Evolutionary conservation across 2,113 vertebrate species (phyloP).

Genomic region (Puma concolor): DNA sequence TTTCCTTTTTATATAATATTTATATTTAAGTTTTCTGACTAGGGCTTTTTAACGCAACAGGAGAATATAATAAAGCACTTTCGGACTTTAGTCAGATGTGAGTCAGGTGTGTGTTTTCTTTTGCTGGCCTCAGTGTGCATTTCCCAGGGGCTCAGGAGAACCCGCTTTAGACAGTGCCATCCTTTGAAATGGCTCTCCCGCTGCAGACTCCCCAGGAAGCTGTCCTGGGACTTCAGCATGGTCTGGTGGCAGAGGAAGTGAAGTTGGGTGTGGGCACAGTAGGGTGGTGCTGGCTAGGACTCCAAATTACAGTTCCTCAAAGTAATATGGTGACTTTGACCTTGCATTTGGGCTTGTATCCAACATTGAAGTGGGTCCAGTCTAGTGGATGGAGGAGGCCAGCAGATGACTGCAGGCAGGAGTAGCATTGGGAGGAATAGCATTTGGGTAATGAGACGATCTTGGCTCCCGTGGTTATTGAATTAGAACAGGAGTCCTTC

Average conservation of each 20-base stretch:
- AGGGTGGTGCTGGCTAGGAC: neutral
- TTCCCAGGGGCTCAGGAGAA: neutral
- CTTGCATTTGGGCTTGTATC: neutral
- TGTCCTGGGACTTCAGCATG: neutral
- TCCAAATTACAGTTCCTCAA: neutral
- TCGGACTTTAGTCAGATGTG: neutral
- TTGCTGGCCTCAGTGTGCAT: neutral
- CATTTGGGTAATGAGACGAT: neutral
- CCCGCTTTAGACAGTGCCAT: neutral
- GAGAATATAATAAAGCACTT: neutral
- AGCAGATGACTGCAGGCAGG: neutral
- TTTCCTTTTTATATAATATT: neutral
- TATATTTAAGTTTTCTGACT: neutral
- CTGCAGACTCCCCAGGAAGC: neutral
- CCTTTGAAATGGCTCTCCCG: neutral
- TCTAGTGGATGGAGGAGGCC: neutral
- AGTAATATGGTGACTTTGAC: neutral
- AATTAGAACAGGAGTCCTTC: neutral
- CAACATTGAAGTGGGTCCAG: neutral
- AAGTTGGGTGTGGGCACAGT: neutral
- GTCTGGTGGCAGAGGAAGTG: neutral
- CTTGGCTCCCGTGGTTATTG: neutral
- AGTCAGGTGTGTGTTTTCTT: neutral
- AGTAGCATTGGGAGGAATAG: neutral
- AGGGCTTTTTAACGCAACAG: neutral